Base-by-base conservation (phyloP, 2,797 vertebrate species). In the Lateolabrax maculatus region DNA sequence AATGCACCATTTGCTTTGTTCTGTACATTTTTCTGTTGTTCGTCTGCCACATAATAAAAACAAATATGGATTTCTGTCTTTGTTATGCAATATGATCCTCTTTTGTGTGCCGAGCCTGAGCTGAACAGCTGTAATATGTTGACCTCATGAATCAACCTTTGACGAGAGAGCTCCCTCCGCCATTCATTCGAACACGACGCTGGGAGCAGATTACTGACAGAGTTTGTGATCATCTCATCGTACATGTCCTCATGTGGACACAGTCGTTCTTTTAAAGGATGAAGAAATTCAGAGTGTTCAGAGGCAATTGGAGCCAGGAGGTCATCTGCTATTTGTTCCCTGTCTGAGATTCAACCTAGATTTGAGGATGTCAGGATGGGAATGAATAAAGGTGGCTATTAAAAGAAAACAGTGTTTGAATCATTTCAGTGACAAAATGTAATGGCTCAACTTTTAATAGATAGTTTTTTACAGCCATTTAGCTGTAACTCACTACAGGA, bases 81-180 rank as follows among this genome's bases (percentile, higher is more conserved):
- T 80, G 77, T 89, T 87, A 83, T 81, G 69, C 41, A 86, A 81
- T 27, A 58, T 51, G 63, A 83, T 79, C 67, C 60, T 75, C 67
- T 74, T 79, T 66, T 51, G 27, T 71, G 41, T 36, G 46, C 15
- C 55, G 41, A 44, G 49, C 48, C 71, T 49, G 34, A 77, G 56
- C 25, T 11, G 46, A 79, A 80, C 74, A 79, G 64, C 34, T 82
- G 61, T 70, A 74, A 71, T 51, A 56, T 57, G 9, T 25, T 66
- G 78, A 83, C 79, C 76, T 79, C 55, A 57, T 56, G 70, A 79
- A 73, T 78, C 48, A 51, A 46, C 39, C 58, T 70, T 65, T 64
- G 39, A 83, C 2, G 9, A 58, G 11, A 34, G 43, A 68, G 9
- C 53, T 49, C 23, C 43, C n/a, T 23, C 39, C 3, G 3, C 36